phyloP scores from a whole-genome alignment of 1,140 invertebrate genomes.

The Centruroides vittatus region DNA sequence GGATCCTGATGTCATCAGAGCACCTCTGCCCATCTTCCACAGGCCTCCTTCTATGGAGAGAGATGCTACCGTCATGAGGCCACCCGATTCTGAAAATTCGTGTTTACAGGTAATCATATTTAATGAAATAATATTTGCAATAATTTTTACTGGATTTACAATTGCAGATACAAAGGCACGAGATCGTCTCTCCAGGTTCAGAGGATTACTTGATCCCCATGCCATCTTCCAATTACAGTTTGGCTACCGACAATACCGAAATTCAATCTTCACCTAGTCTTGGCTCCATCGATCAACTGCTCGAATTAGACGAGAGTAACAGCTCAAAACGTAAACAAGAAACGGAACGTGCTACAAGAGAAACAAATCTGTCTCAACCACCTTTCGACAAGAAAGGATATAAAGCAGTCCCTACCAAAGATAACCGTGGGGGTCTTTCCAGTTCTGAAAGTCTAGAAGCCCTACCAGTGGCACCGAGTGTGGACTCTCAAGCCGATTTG shows the following conservation, averaged over 20 bases:
- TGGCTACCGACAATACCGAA: constrained; percentile 20
- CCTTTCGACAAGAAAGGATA: not conserved
- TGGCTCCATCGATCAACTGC: constrained; percentile 12
- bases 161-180: constrained; percentile 14
- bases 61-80: constrained; percentile 46
- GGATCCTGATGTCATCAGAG: constrained; percentile 56
- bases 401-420: constrained; percentile 5
- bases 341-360: too few species aligned
- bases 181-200: constrained; percentile 24
- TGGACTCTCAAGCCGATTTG: constrained; percentile 25
- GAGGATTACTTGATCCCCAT: constrained; percentile 34
- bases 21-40: constrained; percentile 46
- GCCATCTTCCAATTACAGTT: constrained; percentile 24
- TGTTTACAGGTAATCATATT: constrained; percentile 12
- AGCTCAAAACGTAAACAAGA: too few species aligned
- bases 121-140: too few species aligned
- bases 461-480: constrained; percentile 4
- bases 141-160: not conserved
- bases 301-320: constrained; percentile 12
- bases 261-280: constrained; percentile 16
- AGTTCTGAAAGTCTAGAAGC: constrained; percentile 6
- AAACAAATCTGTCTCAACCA: not conserved
- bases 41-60: constrained; percentile 41
- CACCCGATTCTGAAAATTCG: constrained; percentile 31
- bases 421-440: constrained; percentile 5